These are phyloP conservation scores for Decapterus maruadsi DNA, from an alignment of 2,797 vertebrate genomes.

Conservation along the genomic window DNA sequence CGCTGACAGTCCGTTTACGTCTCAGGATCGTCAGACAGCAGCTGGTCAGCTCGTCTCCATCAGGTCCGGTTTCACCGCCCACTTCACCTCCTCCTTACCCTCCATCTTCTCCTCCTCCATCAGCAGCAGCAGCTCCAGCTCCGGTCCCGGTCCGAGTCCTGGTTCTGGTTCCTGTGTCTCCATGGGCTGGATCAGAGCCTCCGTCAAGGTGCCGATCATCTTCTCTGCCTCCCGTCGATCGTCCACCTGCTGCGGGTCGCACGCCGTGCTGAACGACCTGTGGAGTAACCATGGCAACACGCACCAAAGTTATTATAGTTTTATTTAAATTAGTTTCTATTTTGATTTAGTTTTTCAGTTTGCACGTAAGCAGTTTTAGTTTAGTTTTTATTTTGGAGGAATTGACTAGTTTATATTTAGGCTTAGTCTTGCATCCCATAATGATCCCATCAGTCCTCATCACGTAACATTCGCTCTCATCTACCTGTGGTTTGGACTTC, in stretches of 20 bases:
- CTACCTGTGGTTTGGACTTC: too few relatives aligned
- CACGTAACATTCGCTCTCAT: too few relatives aligned
- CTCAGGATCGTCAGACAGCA: background rate
- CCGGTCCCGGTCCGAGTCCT: background rate
- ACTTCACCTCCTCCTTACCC: background rate
- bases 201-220: constrained; percentile 84
- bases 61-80: background rate
- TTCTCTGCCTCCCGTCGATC: constrained; percentile 81
- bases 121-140: constrained; percentile 24
- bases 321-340: too few relatives aligned
- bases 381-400: too few relatives aligned
- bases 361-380: too few relatives aligned
- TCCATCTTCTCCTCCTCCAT: constrained; percentile 13
- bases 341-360: too few relatives aligned
- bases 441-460: too few relatives aligned
- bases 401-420: too few relatives aligned
- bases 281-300: background rate
- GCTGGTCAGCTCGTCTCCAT: background rate
- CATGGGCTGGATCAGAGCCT: constrained; percentile 80
- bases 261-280: constrained; percentile 62
- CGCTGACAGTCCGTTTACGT: too few relatives aligned
- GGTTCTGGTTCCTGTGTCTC: background rate
- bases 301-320: background rate
- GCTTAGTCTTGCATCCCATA: too few relatives aligned
- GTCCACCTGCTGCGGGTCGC: constrained; percentile 75